Evolutionary conservation across 2,888 invertebrate species (phyloP), one percentile per base, ranked within the genome.

Genomic region (Helobdella robusta): DNA sequence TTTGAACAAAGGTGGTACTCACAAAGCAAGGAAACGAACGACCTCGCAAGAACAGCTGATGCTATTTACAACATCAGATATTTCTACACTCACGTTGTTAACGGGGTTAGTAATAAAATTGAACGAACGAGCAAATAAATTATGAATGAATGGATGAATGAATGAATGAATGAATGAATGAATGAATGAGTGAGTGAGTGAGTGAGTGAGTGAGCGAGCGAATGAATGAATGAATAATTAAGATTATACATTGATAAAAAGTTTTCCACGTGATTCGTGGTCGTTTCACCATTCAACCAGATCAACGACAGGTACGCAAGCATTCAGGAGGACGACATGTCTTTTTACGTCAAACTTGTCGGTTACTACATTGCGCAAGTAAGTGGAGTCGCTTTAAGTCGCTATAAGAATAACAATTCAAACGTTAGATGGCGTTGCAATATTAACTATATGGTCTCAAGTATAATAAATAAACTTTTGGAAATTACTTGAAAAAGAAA

Each of bases 241-340:
- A n/a, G n/a, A n/a, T n/a, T n/a, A n/a, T n/a, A n/a, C n/a, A n/a
- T n/a, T n/a, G n/a, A n/a, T n/a, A n/a, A n/a, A n/a, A n/a, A n/a
- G n/a, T n/a, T n/a, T n/a, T n/a, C n/a, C n/a, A n/a, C n/a, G n/a
- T n/a, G n/a, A n/a, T n/a, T n/a, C n/a, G n/a, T n/a, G n/a, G n/a
- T n/a, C n/a, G n/a, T n/a, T n/a, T n/a, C n/a, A n/a, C n/a, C n/a
- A n/a, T n/a, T n/a, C n/a, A n/a, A n/a, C 25, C 59, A 66, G 66
- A 65, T 67, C n/a, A 54, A 67, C 50, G 44, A 50, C 46, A 59
- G 67, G 23, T 67, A 73, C 68, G 65, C 71, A 11, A 70, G 70
- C 23, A 71, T 74, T 30, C 65, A 71, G 28, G 67, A 70, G 34
- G 66, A 69, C 54, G 73, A 70, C 59, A 71, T 72, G 30, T 63